A percentile compares a stretch with the other conserved stretches of the same genome.
These are phyloP conservation scores for Neoaliturus tenellus DNA, from an alignment of 2,888 invertebrate species.

Conservation along the genomic window DNA sequence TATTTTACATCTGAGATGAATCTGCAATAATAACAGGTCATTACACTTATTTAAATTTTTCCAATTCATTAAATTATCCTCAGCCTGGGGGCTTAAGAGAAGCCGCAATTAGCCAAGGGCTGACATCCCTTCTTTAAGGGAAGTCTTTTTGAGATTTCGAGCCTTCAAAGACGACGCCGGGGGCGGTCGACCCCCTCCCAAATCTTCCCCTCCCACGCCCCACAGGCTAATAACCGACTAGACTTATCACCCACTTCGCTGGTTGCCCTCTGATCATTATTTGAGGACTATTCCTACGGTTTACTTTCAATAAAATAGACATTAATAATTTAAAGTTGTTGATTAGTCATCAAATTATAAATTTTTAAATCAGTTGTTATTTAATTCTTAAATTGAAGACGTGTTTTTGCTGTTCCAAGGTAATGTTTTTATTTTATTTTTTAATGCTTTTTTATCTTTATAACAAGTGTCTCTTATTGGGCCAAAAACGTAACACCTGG, in stretches of 20 bases:
- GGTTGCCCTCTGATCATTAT: neutral
- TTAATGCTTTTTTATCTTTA: too few species aligned
- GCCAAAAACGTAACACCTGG: too few species aligned
- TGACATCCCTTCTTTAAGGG: conserved; percentile 31
- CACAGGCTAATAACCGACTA: conserved; percentile 21
- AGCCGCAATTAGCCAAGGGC: conserved; percentile 23
- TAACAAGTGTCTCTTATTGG: too few species aligned
- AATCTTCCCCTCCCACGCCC: neutral
- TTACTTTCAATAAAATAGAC: too few species aligned
- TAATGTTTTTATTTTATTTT: too few species aligned
- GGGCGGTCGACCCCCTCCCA: neutral
- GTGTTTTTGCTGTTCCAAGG: too few species aligned
- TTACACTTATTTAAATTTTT: conserved; percentile 27
- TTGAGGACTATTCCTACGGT: neutral
- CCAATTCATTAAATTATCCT: conserved; percentile 20
- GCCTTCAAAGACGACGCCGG: conserved; percentile 23
- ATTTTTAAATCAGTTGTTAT: too few species aligned
- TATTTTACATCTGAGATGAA: neutral
- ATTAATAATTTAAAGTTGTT: too few species aligned
- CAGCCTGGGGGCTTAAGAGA: neutral
- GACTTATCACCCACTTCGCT: conserved; percentile 20
- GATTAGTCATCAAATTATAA: too few species aligned
- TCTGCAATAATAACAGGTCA: neutral
- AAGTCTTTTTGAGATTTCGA: conserved; percentile 36
- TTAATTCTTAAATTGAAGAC: too few species aligned